These are phyloP conservation scores for Drosophila gaucha DNA, from an alignment of 2,888 invertebrate species.

Conservation along the genomic window DNA sequence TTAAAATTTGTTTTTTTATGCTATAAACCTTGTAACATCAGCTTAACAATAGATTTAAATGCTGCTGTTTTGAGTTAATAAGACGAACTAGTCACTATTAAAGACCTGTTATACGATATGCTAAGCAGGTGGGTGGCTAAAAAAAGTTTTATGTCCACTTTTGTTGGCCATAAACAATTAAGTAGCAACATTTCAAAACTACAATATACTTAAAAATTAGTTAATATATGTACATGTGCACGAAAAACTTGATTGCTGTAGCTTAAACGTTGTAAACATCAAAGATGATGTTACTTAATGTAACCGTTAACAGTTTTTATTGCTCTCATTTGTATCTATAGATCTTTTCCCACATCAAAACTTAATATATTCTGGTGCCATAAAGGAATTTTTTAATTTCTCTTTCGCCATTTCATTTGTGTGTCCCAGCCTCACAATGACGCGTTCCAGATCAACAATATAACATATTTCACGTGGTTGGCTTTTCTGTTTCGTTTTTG, in stretches of 20 bases:
- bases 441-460: slow-evolving; percentile 45
- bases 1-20: slow-evolving; percentile 4
- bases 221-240: slow-evolving; percentile 20
- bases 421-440: slow-evolving; percentile 50
- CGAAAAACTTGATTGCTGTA: slow-evolving; percentile 32
- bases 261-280: slow-evolving; percentile 15
- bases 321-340: slow-evolving; percentile 29
- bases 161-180: slow-evolving; percentile 37
- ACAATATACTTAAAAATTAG: slow-evolving; percentile 32
- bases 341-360: slow-evolving; percentile 57
- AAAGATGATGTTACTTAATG: slow-evolving; percentile 25
- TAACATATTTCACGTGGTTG: slow-evolving; percentile 56
- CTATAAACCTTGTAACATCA: background rate
- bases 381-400: slow-evolving; percentile 57
- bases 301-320: slow-evolving; percentile 39
- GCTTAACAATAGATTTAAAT: slow-evolving; percentile 26
- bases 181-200: slow-evolving; percentile 34
- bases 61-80: slow-evolving; percentile 4
- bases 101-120: slow-evolving; percentile 3
- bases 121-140: slow-evolving; percentile 26
- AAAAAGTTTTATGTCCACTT: slow-evolving; percentile 18
- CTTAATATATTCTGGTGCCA: slow-evolving; percentile 45
- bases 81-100: slow-evolving; percentile 4
- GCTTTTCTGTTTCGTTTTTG: slow-evolving; percentile 9
- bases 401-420: slow-evolving; percentile 55